Evolutionary conservation across 2,797 vertebrate genomes (phyloP), one percentile per base, ranked within the genome.

Genomic region (Valencia hispanica): DNA sequence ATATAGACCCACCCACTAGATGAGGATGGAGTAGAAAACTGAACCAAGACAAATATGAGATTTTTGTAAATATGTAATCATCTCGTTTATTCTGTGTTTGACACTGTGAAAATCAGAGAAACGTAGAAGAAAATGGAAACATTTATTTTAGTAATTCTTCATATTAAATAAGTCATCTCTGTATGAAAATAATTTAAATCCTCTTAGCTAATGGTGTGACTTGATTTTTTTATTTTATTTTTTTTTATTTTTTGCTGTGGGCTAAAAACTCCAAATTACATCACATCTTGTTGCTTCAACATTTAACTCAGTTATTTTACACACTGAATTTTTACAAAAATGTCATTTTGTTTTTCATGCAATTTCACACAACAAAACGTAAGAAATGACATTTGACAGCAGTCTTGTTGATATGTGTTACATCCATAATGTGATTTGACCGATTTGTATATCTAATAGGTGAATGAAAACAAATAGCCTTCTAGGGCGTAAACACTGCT

Each of bases 31-130:
- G 11, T 36, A 39, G 22, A n/a, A 50, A 34, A 50, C 11, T 11
- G 10, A 25, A 36, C 5, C 36, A 65, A 18, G 32, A 32, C 11
- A 69, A 27, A 30, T n/a, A 11, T 3, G 5, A 27, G 4, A 43
- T 17, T 45, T 39, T 34, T 51, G n/a, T 22, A 78, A 36, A 32
- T 59, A 18, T 83, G 70, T 66, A 45, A 59, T 66, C 81, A 79
- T 87, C 77, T 83, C 80, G 10, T 84, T 83, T 90, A 84, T 86
- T 91, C 53, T 0, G 68, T 70, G 72, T 66, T 77, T 32, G 34
- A 78, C 32, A 59, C 0, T 68, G 80, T 63, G 50, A 79, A 86
- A 70, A n/a, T 72, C 47, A 79, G 10, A 73, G n/a, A n/a, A n/a
- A n/a, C n/a, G n/a, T n/a, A n/a, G 63, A 41, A 65, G 18, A 71